Percentiles rank a stretch among this genome's conserved stretches.
Conservation (phyloP, 2,888 invertebrate species). For the Apocheima hispidaria region DNA sequence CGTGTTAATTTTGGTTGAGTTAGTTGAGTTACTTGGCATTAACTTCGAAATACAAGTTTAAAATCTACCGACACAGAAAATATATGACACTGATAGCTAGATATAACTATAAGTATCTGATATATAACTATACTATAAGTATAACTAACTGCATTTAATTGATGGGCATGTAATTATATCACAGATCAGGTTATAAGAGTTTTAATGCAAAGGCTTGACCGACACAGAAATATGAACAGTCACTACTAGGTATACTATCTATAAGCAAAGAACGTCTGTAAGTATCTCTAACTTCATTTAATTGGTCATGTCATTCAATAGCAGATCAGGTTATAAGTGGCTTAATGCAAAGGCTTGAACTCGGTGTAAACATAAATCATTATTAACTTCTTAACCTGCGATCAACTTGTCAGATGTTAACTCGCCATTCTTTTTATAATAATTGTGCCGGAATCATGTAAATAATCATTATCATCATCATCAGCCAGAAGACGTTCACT, state of each 20-base stretch:
- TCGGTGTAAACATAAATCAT: slow-evolving; percentile 38
- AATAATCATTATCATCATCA: too few relatives aligned
- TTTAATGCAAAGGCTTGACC: too few relatives aligned
- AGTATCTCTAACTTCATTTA: background rate
- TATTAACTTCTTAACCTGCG: slow-evolving; percentile 41
- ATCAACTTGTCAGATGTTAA: slow-evolving; percentile 53
- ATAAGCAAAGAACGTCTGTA: background rate
- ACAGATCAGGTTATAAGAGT: too few relatives aligned
- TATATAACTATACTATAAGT: too few relatives aligned
- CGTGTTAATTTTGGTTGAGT: too few relatives aligned
- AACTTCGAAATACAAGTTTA: background rate
- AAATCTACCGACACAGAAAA: background rate
- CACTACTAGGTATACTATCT: too few relatives aligned
- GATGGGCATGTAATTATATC: too few relatives aligned
- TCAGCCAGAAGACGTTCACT: too few relatives aligned
- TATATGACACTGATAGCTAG: background rate
- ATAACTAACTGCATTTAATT: too few relatives aligned
- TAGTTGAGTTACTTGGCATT: background rate
- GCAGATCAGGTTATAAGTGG: background rate
- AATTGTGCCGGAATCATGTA: slow-evolving; percentile 46
- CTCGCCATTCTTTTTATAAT: slow-evolving; percentile 51
- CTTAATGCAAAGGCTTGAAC: slow-evolving; percentile 3
- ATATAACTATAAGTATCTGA: too few relatives aligned
- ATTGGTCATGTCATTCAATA: background rate
- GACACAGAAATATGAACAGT: too few relatives aligned